Evolutionary conservation across 1,140 invertebrate species (phyloP).

Genomic region (Lepidurus apus): DNA sequence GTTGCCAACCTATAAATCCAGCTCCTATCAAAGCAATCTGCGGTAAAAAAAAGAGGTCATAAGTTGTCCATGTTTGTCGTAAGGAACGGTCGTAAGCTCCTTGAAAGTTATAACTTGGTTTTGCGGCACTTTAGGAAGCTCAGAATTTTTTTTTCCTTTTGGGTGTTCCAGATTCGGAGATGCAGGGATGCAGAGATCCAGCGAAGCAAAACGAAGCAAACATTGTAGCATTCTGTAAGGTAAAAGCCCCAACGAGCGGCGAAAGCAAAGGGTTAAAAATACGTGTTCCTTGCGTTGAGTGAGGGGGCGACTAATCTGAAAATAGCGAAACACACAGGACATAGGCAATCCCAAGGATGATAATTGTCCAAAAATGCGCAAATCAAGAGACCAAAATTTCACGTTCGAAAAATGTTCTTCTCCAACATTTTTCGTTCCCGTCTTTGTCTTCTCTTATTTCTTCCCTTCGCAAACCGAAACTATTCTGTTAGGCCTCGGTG

Average conservation of each 20-base stretch:
- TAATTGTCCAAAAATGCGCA: constrained; percentile 19
- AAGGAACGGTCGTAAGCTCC: no score
- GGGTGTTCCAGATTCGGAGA: no score
- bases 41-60: no score
- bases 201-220: neutral
- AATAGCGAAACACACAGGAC: neutral
- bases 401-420: neutral
- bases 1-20: no score
- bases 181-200: neutral
- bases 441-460: neutral
- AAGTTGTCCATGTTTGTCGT: no score
- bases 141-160: no score
- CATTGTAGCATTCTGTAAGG: neutral
- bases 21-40: no score
- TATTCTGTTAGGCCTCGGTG: neutral
- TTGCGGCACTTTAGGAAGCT: no score
- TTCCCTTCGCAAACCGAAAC: neutral
- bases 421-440: neutral
- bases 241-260: neutral
- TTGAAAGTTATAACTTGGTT: no score
- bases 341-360: neutral
- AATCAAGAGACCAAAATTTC: neutral
- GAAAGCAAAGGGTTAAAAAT: neutral
- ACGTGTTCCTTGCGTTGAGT: constrained; percentile 10
- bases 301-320: neutral